Evolutionary conservation across 2,888 invertebrate genomes (phyloP).

Genomic region (Polydrusus tereticollis): DNA sequence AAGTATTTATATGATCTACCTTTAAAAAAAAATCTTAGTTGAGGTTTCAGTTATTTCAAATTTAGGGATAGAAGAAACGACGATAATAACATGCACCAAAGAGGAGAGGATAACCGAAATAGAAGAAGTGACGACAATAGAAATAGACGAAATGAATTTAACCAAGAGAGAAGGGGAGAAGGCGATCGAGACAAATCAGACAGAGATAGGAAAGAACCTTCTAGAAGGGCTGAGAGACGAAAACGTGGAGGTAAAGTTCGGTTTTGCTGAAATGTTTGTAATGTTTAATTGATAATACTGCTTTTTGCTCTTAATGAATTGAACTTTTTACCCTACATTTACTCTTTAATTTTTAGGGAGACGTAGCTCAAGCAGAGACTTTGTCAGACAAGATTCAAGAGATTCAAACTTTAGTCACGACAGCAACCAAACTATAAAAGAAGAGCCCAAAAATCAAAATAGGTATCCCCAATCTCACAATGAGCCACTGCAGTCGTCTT

Average conservation of each 20-base stretch:
- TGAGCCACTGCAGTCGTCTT: background rate
- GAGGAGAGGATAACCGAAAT: slow-evolving; percentile 36
- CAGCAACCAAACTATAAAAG: slow-evolving; percentile 10
- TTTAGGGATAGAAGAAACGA: slow-evolving; percentile 32
- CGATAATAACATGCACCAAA: slow-evolving; percentile 35
- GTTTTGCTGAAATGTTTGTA: too few species aligned
- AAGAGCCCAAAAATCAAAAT: background rate
- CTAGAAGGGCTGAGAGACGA: slow-evolving; percentile 40
- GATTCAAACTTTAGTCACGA: slow-evolving; percentile 22
- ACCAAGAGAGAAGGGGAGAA: slow-evolving; percentile 31
- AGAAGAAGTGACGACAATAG: slow-evolving; percentile 41
- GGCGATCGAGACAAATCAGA: slow-evolving; percentile 40
- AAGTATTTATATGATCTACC: too few species aligned
- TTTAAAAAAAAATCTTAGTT: too few species aligned
- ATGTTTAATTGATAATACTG: too few species aligned
- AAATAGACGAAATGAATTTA: slow-evolving; percentile 38
- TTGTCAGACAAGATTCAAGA: slow-evolving; percentile 31
- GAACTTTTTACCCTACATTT: too few species aligned
- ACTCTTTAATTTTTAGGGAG: too few species aligned
- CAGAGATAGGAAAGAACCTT: slow-evolving; percentile 42
- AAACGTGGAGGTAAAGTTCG: slow-evolving; percentile 30
- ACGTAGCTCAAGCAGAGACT: slow-evolving; percentile 52
- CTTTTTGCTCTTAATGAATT: too few species aligned
- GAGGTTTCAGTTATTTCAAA: background rate
- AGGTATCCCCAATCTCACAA: background rate